These are phyloP conservation scores for Dasyurus viverrinus DNA, from an alignment of 2,113 vertebrate species.

Conservation along the genomic window DNA sequence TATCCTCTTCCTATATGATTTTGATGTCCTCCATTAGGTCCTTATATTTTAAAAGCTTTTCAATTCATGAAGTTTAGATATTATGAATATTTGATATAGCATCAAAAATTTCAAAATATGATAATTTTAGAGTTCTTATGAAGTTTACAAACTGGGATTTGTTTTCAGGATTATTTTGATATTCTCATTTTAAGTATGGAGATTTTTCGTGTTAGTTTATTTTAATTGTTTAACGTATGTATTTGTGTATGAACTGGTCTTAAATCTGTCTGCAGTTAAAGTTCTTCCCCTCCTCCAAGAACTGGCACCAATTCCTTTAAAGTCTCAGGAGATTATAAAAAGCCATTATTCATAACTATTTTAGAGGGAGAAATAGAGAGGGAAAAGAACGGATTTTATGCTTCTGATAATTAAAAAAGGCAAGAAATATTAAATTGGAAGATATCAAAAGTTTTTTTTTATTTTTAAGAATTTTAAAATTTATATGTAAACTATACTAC, in stretches of 20 bases:
- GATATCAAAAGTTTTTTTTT: not conserved
- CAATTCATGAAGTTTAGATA: not conserved
- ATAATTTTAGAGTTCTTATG: not conserved
- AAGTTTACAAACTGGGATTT: not conserved
- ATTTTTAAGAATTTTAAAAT: not conserved
- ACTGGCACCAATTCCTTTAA: not conserved
- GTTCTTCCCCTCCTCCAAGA: not conserved
- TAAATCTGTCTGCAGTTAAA: not conserved
- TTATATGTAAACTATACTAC: not conserved
- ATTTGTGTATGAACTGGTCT: not conserved
- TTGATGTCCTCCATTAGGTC: not conserved
- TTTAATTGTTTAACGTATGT: not conserved
- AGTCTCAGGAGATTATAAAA: not conserved
- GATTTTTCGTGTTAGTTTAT: not conserved
- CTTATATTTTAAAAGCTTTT: not conserved
- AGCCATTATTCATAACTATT: not conserved
- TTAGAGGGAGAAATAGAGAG: rapidly evolving
- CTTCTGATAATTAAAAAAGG: not conserved
- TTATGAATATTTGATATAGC: not conserved
- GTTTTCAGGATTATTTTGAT: not conserved
- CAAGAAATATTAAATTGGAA: not conserved
- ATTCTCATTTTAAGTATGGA: not conserved
- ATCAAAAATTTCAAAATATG: not conserved
- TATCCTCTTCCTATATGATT: not conserved
- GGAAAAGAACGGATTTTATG: not conserved